Evolutionary conservation across 2,113 vertebrate species (phyloP), one percentile per base, ranked within the genome.

Genomic region (Oplegnathus fasciatus): DNA sequence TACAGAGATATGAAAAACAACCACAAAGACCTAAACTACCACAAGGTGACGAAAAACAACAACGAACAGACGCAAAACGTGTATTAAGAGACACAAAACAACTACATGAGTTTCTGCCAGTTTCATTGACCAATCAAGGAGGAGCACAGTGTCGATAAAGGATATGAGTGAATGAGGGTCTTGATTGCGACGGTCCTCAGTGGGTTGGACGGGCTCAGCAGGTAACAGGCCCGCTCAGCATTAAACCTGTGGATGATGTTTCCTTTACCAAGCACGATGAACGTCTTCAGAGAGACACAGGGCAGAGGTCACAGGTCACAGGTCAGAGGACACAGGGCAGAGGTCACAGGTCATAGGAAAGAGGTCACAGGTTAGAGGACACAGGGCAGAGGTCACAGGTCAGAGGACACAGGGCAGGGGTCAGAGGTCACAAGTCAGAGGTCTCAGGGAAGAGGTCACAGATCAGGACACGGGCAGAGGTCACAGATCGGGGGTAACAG

Each of bases 101-200:
- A n/a, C n/a, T n/a, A n/a, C n/a, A n/a, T n/a, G n/a, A n/a, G n/a
- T n/a, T n/a, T n/a, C n/a, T n/a, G n/a, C n/a, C n/a, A n/a, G n/a
- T n/a, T n/a, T n/a, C n/a, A 61, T 32, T 6, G 22, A 9, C 37
- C 32, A 72, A 3, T 30, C 24, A 34, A 18, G 6, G 32, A 18
- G 55, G 9, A 54, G 42, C 4, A 75, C 2, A 4, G 2, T 22
- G 34, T 55, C 60, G 15, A 10, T 10, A 65, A 96, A 98, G 97
- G 98, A 99, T 99, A 99, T 99, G 96, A 96, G 91, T 98, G 97
- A 81, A 96, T 94, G 80, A 98, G 96, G 92, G 98, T 91, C 95
- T 93, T 95, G 89, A 97, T 98, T 87, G 97, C 94, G 8, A 44
- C 22, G 6, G 88, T 95, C 85, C 98, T 94, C 86, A 98, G 0